Base-by-base conservation (phyloP, 2,888 invertebrate genomes). In the Salticus scenicus region DNA sequence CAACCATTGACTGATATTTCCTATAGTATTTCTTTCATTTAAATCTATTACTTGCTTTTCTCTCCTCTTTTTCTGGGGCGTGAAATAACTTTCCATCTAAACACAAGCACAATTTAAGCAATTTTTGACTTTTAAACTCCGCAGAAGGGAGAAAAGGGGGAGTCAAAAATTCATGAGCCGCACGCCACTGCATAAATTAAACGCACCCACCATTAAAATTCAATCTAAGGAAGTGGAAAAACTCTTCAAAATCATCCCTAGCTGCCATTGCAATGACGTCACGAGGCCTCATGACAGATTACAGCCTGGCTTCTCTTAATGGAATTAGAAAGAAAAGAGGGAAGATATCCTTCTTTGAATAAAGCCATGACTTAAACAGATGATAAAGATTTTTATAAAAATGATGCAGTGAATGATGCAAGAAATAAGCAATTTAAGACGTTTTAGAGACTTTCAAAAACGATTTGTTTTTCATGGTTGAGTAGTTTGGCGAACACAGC, bases 141-240 rank as follows among this genome's bases (percentile, higher is more conserved):
- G 31, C 66, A 30, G n/a, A 14, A n/a, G 51, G 51, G 66, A 7
- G 30, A 24, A 27, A 27, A 24, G 66, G 30, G 66, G 66, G 31
- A 66, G 31, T 28, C 28, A 30, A 66, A 66, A 66, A 66, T 66
- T 66, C 66, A 66, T 66, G 66, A 66, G 30, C 66, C 31, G 31
- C 67, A 64, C 47, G 69, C 74, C 74, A 74, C 57, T 81, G 70
- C 74, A 81, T 81, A 74, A 81, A 83, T 83, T 76, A 83, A 83
- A 76, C 71, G 76, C 37, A 51, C 64, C 37, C 71, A 76, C 77
- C 77, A 84, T 84, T 84, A 84, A 84, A 84, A 84, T 84, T 84
- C 77, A 76, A 84, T 84, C 76, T 84, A 67, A 81, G 77, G 83
- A 67, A 78, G 77, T 72, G 66, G 73, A 78, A 77, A 77, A 77